Base-by-base conservation (phyloP, 2,113 vertebrate genomes). In the Istiophorus platypterus region DNA sequence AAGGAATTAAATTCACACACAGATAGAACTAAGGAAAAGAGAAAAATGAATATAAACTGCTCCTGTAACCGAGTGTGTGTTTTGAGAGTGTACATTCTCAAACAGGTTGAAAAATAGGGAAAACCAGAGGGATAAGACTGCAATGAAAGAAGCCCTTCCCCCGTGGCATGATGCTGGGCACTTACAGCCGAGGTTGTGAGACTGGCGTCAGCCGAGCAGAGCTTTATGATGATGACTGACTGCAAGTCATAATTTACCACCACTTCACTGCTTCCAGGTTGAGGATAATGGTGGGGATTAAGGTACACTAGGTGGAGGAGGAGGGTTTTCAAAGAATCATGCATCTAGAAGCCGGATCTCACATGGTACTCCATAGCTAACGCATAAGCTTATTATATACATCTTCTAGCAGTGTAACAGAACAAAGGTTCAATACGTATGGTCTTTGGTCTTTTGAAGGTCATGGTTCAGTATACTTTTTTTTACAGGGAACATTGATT, bases 161-260 rank as follows among this genome's bases (percentile, higher is more conserved):
- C 34, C 24, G 18, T 17, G 29, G 34, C 68, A n/a, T 72, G 76
- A 66, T 69, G 45, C 62, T 45, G 57, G 41, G 71, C 78, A 41
- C 85, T 88, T 84, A 51, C 73, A 84, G 68, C 83, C 31, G 39
- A 57, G 27, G 26, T 42, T 78, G 78, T 45, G 39, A 79, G 72
- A 77, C 61, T 81, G 66, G 70, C 26, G n/a, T 84, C 82, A 87
- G 86, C 81, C 70, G 72, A 89, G 61, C 51, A n/a, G 57, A 69
- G 84, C 67, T 83, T 87, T 81, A 88, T 76, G 76, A 75, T 78
- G 76, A 89, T 80, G 78, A 86, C 81, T 86, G 79, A 82, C 89
- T 85, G 67, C 65, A 76, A 86, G 76, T 84, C 84, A 85, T 89
- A 81, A 89, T 91, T 88, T 89, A 85, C 72, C 71, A 80, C 57